Percentiles rank a stretch among this genome's conserved stretches.
phyloP scores from a whole-genome alignment of 2,888 invertebrate species.

The Sinotaia quadrata region DNA sequence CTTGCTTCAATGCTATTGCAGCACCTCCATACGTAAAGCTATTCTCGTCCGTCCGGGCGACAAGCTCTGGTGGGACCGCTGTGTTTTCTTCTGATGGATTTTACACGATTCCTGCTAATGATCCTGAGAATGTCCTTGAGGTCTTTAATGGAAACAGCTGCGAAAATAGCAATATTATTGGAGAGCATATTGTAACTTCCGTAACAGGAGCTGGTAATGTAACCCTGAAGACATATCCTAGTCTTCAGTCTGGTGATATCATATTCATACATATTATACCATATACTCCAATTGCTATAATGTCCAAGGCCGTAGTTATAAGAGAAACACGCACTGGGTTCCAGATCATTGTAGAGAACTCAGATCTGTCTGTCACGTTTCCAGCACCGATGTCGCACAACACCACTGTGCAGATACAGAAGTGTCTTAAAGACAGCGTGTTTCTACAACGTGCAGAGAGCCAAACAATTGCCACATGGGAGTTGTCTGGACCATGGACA shows the following conservation, averaged over 20 bases:
- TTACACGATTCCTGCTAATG: not conserved
- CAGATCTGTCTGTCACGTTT: not conserved
- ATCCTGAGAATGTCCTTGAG: not conserved
- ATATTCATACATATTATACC: conserved; percentile 4
- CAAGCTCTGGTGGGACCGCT: conserved; percentile 4
- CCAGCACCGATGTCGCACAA: not conserved
- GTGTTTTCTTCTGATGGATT: conserved; percentile 21
- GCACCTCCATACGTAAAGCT: conserved; percentile 14
- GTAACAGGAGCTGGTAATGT: not conserved
- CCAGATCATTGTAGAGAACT: not conserved
- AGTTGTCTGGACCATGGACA: not conserved
- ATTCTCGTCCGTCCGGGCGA: conserved; percentile 17
- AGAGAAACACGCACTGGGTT: conserved; percentile 10
- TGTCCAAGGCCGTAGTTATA: conserved; percentile 1
- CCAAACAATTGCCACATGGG: conserved; percentile 8
- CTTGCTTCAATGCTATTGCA: conserved; percentile 3
- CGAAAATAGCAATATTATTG: not conserved
- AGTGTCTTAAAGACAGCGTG: conserved; percentile 3
- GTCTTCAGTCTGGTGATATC: conserved; percentile 1
- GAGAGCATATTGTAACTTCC: not conserved
- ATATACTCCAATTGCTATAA: not conserved
- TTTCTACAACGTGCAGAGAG: not conserved
- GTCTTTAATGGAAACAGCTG: conserved; percentile 16
- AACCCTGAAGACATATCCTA: not conserved
- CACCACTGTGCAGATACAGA: not conserved